Percentiles rank a stretch among this genome's conserved stretches.
Evolutionary conservation across 1,140 invertebrate species (phyloP).

Genomic region (Nymphalis io): DNA sequence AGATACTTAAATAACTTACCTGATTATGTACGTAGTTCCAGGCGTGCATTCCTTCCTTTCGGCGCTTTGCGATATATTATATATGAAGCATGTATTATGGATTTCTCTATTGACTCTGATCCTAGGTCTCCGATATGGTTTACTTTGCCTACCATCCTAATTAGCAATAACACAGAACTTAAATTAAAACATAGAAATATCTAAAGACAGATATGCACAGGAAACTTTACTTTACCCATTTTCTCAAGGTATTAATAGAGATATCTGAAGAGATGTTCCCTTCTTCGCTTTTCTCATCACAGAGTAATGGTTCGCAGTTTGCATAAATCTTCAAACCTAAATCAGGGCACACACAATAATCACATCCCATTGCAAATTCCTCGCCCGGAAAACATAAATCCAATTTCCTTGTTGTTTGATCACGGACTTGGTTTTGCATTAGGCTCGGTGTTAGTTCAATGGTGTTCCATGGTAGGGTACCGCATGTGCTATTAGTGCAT

Average conservation of each 20-base stretch:
- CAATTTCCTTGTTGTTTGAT: conserved; percentile 47
- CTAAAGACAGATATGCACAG: neutral
- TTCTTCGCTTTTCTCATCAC: conserved; percentile 41
- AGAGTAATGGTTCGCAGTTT: conserved; percentile 50
- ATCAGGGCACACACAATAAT: conserved; percentile 65
- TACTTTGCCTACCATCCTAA: neutral
- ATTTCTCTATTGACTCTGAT: conserved; percentile 13
- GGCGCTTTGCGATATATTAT: conserved; percentile 9
- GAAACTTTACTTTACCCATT: neutral
- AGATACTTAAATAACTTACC: too few species aligned
- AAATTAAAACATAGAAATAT: neutral
- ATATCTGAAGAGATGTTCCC: neutral
- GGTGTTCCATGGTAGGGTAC: conserved; percentile 52
- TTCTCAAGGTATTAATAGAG: neutral
- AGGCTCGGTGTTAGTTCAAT: conserved; percentile 54
- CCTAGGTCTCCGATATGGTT: neutral
- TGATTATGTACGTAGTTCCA: conserved; percentile 59
- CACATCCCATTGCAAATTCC: conserved; percentile 61
- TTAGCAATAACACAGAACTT: neutral
- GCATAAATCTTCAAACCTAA: conserved; percentile 64
- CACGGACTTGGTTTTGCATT: conserved; percentile 40
- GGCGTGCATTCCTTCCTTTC: conserved; percentile 52
- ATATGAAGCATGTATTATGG: conserved; percentile 17
- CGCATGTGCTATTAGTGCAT: conserved; percentile 67
- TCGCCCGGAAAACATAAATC: conserved; percentile 69